Evolutionary conservation across 2,797 vertebrate genomes (phyloP).

Genomic region (Diceros bicornis): DNA sequence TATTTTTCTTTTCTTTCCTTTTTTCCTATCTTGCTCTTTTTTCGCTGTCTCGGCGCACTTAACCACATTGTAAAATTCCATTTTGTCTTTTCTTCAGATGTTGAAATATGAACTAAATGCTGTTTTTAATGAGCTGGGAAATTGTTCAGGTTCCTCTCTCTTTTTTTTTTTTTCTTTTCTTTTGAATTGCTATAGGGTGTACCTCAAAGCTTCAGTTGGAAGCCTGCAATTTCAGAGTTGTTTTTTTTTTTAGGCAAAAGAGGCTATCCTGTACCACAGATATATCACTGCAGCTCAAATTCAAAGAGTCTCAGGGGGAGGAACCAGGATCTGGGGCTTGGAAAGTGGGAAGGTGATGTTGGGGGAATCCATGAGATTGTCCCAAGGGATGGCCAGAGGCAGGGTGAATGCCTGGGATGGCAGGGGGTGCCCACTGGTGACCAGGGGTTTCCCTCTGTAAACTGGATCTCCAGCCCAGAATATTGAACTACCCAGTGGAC

Average conservation of each 20-base stretch:
- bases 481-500: not conserved
- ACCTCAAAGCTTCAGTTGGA: conserved; percentile 57
- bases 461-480: not conserved
- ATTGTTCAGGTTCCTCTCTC: conserved; percentile 54
- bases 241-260: conserved; percentile 59
- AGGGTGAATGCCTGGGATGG: not conserved
- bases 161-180: not conserved
- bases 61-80: conserved; percentile 68
- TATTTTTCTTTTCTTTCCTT: not conserved
- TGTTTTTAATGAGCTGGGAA: conserved; percentile 76
- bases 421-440: not conserved
- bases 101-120: conserved; percentile 66
- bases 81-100: conserved; percentile 54
- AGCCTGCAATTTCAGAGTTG: conserved; percentile 27
- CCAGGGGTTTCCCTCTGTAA: not conserved
- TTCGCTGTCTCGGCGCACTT: conserved; percentile 24
- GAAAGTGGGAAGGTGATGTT: not conserved
- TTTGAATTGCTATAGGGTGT: conserved; percentile 51
- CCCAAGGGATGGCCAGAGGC: not conserved
- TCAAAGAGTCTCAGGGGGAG: not conserved
- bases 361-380: not conserved
- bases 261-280: not conserved
- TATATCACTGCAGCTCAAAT: not conserved
- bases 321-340: not conserved
- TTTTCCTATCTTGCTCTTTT: not conserved